A percentile compares a stretch with the other conserved stretches of the same genome.
phyloP scores from a whole-genome alignment of 2,113 vertebrate genomes.

The Ctenodactylus gundi region DNA sequence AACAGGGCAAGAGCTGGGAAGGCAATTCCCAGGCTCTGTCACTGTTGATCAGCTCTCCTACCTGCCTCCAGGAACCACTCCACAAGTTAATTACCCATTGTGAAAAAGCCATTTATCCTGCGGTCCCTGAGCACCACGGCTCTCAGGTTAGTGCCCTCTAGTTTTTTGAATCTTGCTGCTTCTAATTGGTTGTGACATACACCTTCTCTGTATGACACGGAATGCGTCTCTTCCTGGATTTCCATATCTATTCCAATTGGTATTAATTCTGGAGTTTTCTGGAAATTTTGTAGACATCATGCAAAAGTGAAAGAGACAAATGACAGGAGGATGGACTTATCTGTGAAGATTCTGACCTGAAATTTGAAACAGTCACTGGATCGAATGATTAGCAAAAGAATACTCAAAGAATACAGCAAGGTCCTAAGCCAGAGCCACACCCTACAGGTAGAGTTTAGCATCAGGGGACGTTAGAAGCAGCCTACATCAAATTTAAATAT shows the following conservation, averaged over 20 bases:
- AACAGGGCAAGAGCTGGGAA: background rate
- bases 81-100: slow-evolving; percentile 1
- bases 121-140: background rate
- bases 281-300: background rate
- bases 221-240: slow-evolving; percentile 10
- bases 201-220: slow-evolving; percentile 12
- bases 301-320: background rate
- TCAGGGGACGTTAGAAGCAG: background rate
- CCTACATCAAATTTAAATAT: background rate
- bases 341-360: background rate
- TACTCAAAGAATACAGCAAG: background rate
- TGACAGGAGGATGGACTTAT: background rate
- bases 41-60: background rate
- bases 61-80: background rate
- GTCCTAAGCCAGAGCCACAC: background rate
- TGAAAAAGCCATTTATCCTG: slow-evolving; percentile 52
- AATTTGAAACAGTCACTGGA: background rate
- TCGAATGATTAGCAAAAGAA: background rate
- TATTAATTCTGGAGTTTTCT: background rate
- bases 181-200: slow-evolving; percentile 48
- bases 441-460: background rate
- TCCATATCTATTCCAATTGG: background rate
- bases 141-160: slow-evolving; percentile 23
- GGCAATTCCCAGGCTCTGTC: background rate
- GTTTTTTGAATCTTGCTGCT: slow-evolving; percentile 42